Evolutionary conservation across 2,888 invertebrate genomes (phyloP).

Genomic region (Acanthopleura granulata): DNA sequence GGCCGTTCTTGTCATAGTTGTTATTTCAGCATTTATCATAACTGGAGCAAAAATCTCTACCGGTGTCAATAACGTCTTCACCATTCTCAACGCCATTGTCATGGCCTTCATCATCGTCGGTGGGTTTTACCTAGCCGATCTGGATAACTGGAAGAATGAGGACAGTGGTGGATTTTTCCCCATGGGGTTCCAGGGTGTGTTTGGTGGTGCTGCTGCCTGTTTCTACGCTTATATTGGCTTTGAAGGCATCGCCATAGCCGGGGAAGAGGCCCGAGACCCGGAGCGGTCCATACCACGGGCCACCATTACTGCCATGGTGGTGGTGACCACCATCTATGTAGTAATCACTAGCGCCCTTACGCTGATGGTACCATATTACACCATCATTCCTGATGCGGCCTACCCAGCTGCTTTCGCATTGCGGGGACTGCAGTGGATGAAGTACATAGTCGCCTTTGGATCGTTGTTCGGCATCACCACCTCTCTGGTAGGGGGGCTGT

Average conservation of each 20-base stretch:
- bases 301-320: constrained; percentile 52
- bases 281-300: constrained; percentile 68
- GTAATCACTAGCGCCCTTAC: constrained; percentile 58
- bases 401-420: constrained; percentile 62
- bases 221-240: constrained; percentile 71
- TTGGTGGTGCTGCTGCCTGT: constrained; percentile 69
- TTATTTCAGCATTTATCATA: constrained; percentile 71
- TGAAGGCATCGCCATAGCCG: constrained; percentile 69
- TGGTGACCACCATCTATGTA: constrained; percentile 63
- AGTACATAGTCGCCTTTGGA: constrained; percentile 63
- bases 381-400: constrained; percentile 58
- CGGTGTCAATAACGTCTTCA: constrained; percentile 68
- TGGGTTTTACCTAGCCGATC: constrained; percentile 88
- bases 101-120: constrained; percentile 72
- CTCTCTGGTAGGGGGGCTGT: constrained; percentile 81
- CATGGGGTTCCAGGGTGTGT: constrained; percentile 67
- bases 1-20: constrained; percentile 63
- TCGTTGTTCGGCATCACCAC: constrained; percentile 65
- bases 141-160: constrained; percentile 81
- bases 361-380: constrained; percentile 59
- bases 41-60: constrained; percentile 69
- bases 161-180: constrained; percentile 68
- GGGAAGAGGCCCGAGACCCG: constrained; percentile 69
- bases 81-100: constrained; percentile 66
- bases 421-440: constrained; percentile 60